Evolutionary conservation across 2,888 invertebrate genomes (phyloP).

Genomic region (Hydropsyche betteni): DNA sequence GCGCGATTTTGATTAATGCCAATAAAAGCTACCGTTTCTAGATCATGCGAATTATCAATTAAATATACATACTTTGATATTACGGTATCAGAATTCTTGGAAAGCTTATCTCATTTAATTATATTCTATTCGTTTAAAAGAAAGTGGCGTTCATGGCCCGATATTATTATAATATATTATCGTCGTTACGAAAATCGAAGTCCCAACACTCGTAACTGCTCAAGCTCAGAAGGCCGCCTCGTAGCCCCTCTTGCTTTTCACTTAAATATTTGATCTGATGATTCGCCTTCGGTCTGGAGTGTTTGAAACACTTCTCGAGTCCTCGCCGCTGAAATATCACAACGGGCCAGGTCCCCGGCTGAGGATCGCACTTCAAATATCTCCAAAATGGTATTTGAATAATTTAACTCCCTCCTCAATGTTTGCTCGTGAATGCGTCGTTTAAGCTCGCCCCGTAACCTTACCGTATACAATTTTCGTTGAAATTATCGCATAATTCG

Average conservation of each 20-base stretch:
- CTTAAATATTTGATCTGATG: slow-evolving; percentile 29
- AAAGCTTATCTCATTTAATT: too few species aligned
- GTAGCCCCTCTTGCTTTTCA: slow-evolving; percentile 10
- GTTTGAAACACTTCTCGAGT: slow-evolving; percentile 24
- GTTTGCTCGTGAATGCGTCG: slow-evolving; percentile 24
- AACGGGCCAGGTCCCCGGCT: slow-evolving; percentile 21
- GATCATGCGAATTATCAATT: too few species aligned
- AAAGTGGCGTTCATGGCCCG: too few species aligned
- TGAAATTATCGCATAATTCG: slow-evolving; percentile 9
- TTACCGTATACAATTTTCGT: neutral
- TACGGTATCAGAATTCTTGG: too few species aligned
- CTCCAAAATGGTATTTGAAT: slow-evolving; percentile 28
- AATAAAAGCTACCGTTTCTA: too few species aligned
- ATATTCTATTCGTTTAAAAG: too few species aligned
- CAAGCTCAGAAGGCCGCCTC: slow-evolving; percentile 1
- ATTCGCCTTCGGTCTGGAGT: slow-evolving; percentile 22
- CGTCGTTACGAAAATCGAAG: slow-evolving; percentile 18
- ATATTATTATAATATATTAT: neutral
- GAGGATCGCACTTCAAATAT: slow-evolving; percentile 27
- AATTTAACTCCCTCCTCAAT: slow-evolving; percentile 23
- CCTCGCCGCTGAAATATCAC: slow-evolving; percentile 28
- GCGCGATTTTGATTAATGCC: too few species aligned
- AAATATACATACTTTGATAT: too few species aligned
- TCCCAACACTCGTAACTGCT: neutral
- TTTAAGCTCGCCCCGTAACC: slow-evolving; percentile 1